Evolutionary conservation across 37 sponge, comb jelly and placozoan genomes (phyloP).

Genomic region (Oopsacas minuta): DNA sequence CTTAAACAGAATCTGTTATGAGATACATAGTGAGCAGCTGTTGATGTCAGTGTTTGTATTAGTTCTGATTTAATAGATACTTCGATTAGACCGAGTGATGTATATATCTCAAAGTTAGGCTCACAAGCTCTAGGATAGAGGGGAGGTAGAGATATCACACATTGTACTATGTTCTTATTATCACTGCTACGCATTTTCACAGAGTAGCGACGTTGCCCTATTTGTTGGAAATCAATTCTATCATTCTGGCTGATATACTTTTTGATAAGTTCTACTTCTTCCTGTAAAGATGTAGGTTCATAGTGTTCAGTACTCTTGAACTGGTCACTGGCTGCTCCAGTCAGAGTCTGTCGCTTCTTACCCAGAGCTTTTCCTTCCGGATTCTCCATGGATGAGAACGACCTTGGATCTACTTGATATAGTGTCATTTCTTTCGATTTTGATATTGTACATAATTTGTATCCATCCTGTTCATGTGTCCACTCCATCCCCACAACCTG

Average conservation of each 20-base stretch:
- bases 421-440: neutral
- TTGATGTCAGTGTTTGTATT: neutral
- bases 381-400: neutral
- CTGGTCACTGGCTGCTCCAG: neutral
- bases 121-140: neutral
- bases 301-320: neutral
- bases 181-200: neutral
- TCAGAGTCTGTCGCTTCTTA: neutral
- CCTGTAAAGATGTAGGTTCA: neutral
- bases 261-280: neutral
- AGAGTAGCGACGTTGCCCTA: neutral
- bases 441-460: neutral
- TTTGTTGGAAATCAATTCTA: neutral
- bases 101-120: conserved; percentile 16
- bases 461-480: neutral
- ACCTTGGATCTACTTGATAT: neutral
- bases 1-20: conserved; percentile 3
- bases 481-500: conserved; percentile 14
- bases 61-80: neutral
- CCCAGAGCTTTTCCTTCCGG: conserved; percentile 2
- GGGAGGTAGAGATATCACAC: neutral
- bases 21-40: neutral
- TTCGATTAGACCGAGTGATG: neutral
- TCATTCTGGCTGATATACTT: neutral
- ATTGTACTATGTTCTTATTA: neutral